Evolutionary conservation across 2,888 invertebrate genomes (phyloP).

Genomic region (Parochlus steinenii): DNA sequence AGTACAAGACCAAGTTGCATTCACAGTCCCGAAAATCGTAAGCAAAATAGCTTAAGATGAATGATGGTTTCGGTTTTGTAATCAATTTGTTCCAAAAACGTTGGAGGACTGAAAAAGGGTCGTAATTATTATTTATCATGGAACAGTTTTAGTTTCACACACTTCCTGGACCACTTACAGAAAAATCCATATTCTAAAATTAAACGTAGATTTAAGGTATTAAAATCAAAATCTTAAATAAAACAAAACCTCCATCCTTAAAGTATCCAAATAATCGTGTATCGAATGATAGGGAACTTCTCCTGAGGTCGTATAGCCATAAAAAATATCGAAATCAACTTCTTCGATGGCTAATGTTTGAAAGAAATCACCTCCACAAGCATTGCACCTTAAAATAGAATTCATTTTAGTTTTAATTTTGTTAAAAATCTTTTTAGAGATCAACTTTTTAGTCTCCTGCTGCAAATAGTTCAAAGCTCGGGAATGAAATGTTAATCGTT

Average conservation of each 20-base stretch:
- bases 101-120: too few species aligned
- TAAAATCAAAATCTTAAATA: constrained; percentile 1
- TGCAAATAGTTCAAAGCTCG: constrained; percentile 40
- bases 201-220: too few species aligned
- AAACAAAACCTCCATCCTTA: neutral
- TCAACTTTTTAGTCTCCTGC: constrained; percentile 32
- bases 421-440: neutral
- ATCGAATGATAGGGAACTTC: neutral
- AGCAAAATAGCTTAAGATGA: constrained; percentile 7
- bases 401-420: neutral
- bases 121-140: too few species aligned
- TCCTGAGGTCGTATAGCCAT: constrained; percentile 21
- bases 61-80: too few species aligned
- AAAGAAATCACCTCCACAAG: constrained; percentile 41
- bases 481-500: constrained; percentile 40
- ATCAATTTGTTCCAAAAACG: too few species aligned
- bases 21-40: constrained; percentile 37
- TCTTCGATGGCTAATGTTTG: constrained; percentile 13
- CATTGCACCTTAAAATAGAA: constrained; percentile 26
- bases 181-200: too few species aligned
- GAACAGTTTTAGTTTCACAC: too few species aligned
- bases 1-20: constrained; percentile 37
- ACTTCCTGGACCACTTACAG: too few species aligned
- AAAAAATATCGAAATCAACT: constrained; percentile 1
- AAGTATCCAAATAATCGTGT: constrained; percentile 1